A percentile compares a stretch with the other conserved stretches of the same genome.
These are phyloP conservation scores for Platichthys stellatus DNA, from an alignment of 2,113 vertebrate genomes.

Conservation along the genomic window DNA sequence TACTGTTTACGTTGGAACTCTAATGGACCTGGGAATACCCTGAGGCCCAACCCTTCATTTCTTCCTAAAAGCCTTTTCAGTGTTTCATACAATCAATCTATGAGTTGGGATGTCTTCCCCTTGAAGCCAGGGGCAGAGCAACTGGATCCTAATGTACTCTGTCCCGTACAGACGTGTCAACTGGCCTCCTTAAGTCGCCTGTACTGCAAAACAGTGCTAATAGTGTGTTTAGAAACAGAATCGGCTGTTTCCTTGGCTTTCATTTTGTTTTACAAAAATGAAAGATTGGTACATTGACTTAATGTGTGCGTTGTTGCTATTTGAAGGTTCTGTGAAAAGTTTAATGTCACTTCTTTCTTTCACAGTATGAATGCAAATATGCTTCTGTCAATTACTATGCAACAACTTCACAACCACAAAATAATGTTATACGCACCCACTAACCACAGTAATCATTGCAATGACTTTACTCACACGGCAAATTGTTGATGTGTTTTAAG, in stretches of 20 bases:
- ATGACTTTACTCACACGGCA: not conserved
- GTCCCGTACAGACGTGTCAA: too few species aligned
- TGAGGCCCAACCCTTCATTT: not conserved
- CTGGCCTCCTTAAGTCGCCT: too few species aligned
- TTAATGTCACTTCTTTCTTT: not conserved
- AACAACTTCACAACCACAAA: conserved; percentile 15
- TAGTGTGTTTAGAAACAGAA: not conserved
- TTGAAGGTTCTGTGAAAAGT: not conserved
- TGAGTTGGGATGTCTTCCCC: too few species aligned
- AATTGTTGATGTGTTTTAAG: too few species aligned
- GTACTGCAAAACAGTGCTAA: not conserved
- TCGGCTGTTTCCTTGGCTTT: not conserved
- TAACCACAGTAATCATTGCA: not conserved
- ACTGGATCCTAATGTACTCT: too few species aligned
- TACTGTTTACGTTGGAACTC: not conserved
- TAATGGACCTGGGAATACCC: not conserved
- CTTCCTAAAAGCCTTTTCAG: not conserved
- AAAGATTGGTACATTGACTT: not conserved
- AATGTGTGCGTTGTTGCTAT: not conserved
- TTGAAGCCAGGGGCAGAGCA: too few species aligned
- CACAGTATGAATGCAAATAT: not conserved
- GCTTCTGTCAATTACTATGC: conserved; percentile 7
- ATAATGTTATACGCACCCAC: conserved; percentile 17
- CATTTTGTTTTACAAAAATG: not conserved
- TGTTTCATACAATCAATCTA: not conserved